Conservation (phyloP, 2,797 vertebrate species). For the Cossypha dichroa region DNA sequence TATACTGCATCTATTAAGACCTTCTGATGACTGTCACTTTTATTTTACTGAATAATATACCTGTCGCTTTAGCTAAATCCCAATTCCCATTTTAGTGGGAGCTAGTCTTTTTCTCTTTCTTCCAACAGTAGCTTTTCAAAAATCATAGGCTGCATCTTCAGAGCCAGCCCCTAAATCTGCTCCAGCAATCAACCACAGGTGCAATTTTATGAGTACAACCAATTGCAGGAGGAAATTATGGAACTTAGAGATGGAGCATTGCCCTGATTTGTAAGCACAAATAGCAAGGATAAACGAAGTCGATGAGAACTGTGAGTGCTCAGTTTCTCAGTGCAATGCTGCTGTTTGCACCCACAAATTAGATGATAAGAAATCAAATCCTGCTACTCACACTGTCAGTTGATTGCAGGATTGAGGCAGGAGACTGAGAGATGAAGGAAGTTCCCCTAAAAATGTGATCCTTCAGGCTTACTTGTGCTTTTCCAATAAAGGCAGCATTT, state of each 20-base stretch:
- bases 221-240: conserved; percentile 58
- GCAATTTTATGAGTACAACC: conserved; percentile 53
- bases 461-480: not conserved
- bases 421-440: not conserved
- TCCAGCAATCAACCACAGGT: conserved; percentile 49
- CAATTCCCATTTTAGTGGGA: not conserved
- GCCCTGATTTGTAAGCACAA: conserved; percentile 50
- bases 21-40: conserved; percentile 48
- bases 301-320: not conserved
- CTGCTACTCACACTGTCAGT: not conserved
- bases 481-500: not conserved
- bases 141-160: conserved; percentile 3
- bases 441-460: not conserved
- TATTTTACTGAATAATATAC: conserved; percentile 54
- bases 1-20: conserved; percentile 13
- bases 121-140: conserved; percentile 3
- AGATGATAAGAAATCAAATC: conserved; percentile 39
- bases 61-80: conserved; percentile 27
- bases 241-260: conserved; percentile 16
- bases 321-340: not conserved
- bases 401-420: conserved; percentile 41
- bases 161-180: conserved; percentile 29
- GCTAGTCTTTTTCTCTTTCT: not conserved
- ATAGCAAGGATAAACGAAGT: conserved; percentile 32
- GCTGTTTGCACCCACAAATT: conserved; percentile 54